Conservation (phyloP, 2,113 vertebrate species). For the Stercorarius parasiticus region DNA sequence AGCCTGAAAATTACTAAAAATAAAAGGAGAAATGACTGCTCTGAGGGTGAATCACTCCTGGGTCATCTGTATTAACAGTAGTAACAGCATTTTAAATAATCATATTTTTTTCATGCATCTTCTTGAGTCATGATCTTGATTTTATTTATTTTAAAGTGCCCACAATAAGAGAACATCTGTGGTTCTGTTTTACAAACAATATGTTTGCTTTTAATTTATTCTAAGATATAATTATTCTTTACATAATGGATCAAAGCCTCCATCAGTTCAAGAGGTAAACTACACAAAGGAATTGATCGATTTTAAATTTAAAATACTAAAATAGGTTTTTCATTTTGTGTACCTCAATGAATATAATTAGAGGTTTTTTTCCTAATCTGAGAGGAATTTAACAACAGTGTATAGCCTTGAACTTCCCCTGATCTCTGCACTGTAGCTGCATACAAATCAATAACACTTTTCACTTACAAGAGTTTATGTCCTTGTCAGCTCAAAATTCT, state of each 20-base stretch:
- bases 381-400: conserved; percentile 34
- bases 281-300: conserved; percentile 8
- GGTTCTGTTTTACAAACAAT: neutral
- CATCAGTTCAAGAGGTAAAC: neutral
- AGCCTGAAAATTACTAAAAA: conserved; percentile 13
- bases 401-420: conserved; percentile 50
- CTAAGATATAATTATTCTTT: conserved; percentile 5
- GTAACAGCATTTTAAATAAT: neutral
- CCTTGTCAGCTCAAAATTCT: conserved; percentile 52
- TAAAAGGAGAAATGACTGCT: neutral
- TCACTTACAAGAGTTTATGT: conserved; percentile 24
- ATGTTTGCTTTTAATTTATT: conserved; percentile 39
- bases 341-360: conserved; percentile 47
- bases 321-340: conserved; percentile 38
- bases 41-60: neutral
- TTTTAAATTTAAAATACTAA: conserved; percentile 49
- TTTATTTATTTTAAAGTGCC: neutral
- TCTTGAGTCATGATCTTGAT: neutral
- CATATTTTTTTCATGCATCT: neutral
- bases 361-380: neutral
- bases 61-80: conserved; percentile 8
- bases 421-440: conserved; percentile 53
- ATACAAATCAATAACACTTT: conserved; percentile 51
- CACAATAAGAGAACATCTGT: neutral
- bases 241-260: neutral